Base-by-base conservation (phyloP, 1,140 invertebrate species). In the Drosophila bipectinata region DNA sequence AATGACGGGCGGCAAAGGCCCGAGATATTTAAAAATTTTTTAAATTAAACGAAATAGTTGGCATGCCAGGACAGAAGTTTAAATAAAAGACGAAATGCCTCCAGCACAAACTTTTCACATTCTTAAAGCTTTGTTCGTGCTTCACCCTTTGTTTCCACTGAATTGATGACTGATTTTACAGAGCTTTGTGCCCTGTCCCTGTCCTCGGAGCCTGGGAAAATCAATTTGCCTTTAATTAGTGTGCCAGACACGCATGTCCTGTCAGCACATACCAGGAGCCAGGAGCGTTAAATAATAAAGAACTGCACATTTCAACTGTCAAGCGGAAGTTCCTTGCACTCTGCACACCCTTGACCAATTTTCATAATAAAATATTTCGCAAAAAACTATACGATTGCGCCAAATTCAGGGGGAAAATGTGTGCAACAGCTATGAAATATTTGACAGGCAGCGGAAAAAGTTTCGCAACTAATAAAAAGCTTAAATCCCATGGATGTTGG, bases 211-310 rank as follows among this genome's bases (percentile, higher is more conserved):
- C 51, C 68, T 45, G 39, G 44, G 26, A 39, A 77, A 85, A 81
- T 77, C 73, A 58, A 72, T 87, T 87, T 81, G 62, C 63, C 61
- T 87, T 55, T 73, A 79, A 88, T 87, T 72, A 87, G 72, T 82
- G 82, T 82, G 66, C 75, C 56, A 41, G 66, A 60, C 53, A 53
- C 79, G 61, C 77, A 37, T 54, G 37, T 48, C 37, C 63, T 44
- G 41, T 7, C 34, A 56, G 58, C 15, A 52, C 49, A 34, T n/a
- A 48, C 39, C 45, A 45, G 37, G 44, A 56, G 39, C 39, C 28
- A n/a, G 28, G 12, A 55, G 60, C 18, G 9, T 21, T 21, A 21
- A 82, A 82, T 66, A 68, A 45, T 49, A 37, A 67, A 56, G 18
- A 8, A 68, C 57, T 69, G 83, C 79, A 82, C 81, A 82, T 79